A percentile compares a stretch with the other conserved stretches of the same genome.
Evolutionary conservation across 2,113 vertebrate genomes (phyloP).

Genomic region (Gallinago paraguaiae): DNA sequence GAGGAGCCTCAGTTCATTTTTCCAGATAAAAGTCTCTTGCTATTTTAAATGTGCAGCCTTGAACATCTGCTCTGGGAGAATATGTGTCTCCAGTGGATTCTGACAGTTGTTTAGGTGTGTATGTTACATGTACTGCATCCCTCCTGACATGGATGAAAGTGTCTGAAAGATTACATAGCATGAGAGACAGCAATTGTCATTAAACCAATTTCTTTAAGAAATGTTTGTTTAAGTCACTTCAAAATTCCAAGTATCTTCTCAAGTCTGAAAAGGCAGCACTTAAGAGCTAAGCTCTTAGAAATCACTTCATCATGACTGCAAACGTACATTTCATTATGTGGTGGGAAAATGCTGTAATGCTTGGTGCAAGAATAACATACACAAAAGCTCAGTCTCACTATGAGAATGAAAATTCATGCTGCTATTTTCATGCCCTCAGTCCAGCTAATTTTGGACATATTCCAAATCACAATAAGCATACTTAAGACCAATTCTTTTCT

Average conservation of each 20-base stretch:
- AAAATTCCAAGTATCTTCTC: neutral
- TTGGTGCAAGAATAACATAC: neutral
- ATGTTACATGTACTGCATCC: neutral
- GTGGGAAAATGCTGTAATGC: neutral
- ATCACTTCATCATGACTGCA: neutral
- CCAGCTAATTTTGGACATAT: neutral
- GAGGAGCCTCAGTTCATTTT: neutral
- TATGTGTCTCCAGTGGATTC: neutral
- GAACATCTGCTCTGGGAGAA: neutral
- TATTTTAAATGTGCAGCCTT: neutral
- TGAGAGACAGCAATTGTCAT: neutral
- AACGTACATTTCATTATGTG: neutral
- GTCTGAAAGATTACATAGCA: neutral
- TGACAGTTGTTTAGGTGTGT: neutral
- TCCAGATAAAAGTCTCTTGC: neutral
- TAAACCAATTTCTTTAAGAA: neutral
- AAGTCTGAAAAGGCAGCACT: neutral
- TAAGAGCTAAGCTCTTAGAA: neutral
- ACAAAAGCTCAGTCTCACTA: neutral
- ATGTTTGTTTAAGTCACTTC: constrained; percentile 5
- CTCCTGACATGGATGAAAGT: neutral
- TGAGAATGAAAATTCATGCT: neutral
- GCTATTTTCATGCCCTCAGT: neutral
- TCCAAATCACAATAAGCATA: neutral
- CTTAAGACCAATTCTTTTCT: neutral